Percentiles rank a stretch among this genome's conserved stretches.
Evolutionary conservation across 2,888 invertebrate genomes (phyloP).

Genomic region (Amphipoea lucens): DNA sequence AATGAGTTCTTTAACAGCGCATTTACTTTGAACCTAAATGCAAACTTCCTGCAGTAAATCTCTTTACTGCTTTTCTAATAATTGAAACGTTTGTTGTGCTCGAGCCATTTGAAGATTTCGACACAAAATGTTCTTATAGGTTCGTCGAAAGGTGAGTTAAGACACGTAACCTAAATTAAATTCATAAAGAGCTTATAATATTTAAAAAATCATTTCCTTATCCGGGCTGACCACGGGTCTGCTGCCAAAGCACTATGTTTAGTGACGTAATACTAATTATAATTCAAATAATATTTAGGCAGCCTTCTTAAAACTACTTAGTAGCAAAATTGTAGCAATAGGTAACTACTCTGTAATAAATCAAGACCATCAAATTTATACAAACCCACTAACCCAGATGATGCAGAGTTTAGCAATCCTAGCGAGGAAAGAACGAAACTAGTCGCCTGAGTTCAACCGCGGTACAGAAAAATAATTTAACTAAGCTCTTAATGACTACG

Average conservation of each 20-base stretch:
- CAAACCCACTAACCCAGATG: slow-evolving; percentile 75
- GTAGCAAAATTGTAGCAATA: slow-evolving; percentile 57
- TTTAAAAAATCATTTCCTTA: slow-evolving; percentile 16
- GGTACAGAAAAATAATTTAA: slow-evolving; percentile 33
- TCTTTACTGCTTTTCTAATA: slow-evolving; percentile 34
- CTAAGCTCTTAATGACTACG: slow-evolving; percentile 35
- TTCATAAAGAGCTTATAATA: slow-evolving; percentile 10
- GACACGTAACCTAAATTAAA: slow-evolving; percentile 27
- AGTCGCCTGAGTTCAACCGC: slow-evolving; percentile 24
- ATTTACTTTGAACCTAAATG: slow-evolving; percentile 68
- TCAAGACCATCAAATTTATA: slow-evolving; percentile 66
- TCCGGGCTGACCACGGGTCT: not conserved
- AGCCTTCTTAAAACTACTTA: slow-evolving; percentile 59
- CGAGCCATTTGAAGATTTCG: slow-evolving; percentile 19
- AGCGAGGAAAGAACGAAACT: slow-evolving; percentile 57
- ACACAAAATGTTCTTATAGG: not conserved
- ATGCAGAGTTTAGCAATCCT: slow-evolving; percentile 65
- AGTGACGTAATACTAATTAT: slow-evolving; percentile 30
- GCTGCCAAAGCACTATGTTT: not conserved
- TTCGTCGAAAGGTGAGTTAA: not conserved
- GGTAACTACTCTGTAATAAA: slow-evolving; percentile 52
- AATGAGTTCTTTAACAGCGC: slow-evolving; percentile 70
- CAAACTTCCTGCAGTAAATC: slow-evolving; percentile 64
- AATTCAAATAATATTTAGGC: slow-evolving; percentile 41
- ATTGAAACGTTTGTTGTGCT: slow-evolving; percentile 38